A percentile compares a stretch with the other conserved stretches of the same genome.
Conservation (phyloP, 2,888 invertebrate genomes). For the Philonicus albiceps region DNA sequence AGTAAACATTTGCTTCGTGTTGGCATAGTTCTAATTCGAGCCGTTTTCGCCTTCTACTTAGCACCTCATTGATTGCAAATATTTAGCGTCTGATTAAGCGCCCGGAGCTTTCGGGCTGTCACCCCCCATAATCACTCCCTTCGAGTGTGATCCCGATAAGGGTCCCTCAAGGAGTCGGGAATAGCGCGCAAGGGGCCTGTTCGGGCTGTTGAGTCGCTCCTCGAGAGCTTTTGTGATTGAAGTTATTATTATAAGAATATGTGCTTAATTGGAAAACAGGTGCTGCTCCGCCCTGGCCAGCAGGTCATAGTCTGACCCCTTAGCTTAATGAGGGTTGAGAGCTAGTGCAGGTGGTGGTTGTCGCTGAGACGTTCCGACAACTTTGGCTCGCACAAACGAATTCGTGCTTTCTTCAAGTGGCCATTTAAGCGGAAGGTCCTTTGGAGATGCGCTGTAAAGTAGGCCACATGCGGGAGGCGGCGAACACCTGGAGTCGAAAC, state of each 20-base stretch:
- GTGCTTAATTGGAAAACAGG: slow-evolving; percentile 37
- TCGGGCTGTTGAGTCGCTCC: background rate
- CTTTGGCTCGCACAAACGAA: background rate
- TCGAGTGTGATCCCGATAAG: background rate
- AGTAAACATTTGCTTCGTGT: background rate
- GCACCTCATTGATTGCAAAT: slow-evolving; percentile 31
- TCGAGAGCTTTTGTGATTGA: slow-evolving; percentile 17
- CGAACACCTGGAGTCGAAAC: background rate
- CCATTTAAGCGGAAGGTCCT: background rate
- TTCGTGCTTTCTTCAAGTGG: background rate
- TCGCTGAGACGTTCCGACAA: background rate
- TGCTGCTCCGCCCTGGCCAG: background rate
- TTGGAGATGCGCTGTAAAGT: background rate
- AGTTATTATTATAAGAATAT: slow-evolving; percentile 25
- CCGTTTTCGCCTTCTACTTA: background rate
- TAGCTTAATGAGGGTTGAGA: background rate
- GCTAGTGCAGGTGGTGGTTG: background rate
- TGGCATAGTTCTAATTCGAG: background rate
- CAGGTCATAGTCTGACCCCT: background rate
- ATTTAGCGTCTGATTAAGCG: slow-evolving; percentile 30
- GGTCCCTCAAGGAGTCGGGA: background rate
- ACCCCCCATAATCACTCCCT: background rate
- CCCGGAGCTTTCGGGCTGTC: background rate
- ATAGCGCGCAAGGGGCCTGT: background rate
- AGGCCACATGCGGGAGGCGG: background rate